These are phyloP conservation scores for Drosophila nasuta DNA, from an alignment of 1,140 invertebrate species.

Conservation along the genomic window DNA sequence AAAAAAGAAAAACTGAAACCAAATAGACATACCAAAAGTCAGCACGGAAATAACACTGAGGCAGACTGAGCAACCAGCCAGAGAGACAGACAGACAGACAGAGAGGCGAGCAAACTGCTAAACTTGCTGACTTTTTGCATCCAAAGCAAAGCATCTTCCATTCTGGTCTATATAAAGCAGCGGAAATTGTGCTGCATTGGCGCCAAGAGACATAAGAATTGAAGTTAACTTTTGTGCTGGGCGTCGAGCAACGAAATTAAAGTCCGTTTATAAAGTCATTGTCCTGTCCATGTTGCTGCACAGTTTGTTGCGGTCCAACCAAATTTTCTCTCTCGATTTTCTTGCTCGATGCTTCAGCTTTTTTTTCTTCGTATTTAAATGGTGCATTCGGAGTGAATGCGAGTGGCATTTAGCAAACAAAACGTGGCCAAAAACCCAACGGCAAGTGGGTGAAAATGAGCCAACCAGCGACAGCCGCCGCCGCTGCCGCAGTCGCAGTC, in stretches of 20 bases:
- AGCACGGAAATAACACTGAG: conserved; percentile 22
- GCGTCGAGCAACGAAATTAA: conserved; percentile 58
- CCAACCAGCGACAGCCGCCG: conserved; percentile 25
- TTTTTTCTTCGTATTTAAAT: conserved; percentile 69
- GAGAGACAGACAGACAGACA: background rate
- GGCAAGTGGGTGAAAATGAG: conserved; percentile 74
- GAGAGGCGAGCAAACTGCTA: background rate
- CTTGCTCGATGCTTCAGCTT: conserved; percentile 4
- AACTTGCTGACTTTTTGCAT: background rate
- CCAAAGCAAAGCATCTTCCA: conserved; percentile 12
- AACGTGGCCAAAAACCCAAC: conserved; percentile 67
- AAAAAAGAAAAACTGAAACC: background rate
- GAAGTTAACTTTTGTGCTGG: conserved; percentile 24
- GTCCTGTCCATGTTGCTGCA: conserved; percentile 55
- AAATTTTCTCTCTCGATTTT: conserved; percentile 30
- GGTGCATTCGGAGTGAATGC: conserved; percentile 61
- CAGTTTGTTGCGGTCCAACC: conserved; percentile 28
- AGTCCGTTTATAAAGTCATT: conserved; percentile 81
- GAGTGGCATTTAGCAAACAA: conserved; percentile 65
- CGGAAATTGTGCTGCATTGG: conserved; percentile 72
- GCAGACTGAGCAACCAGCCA: background rate
- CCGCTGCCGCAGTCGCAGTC: background rate
- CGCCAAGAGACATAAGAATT: conserved; percentile 26
- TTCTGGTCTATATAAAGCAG: conserved; percentile 52
- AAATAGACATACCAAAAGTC: conserved; percentile 18